A percentile compares a stretch with the other conserved stretches of the same genome.
phyloP scores from a whole-genome alignment of 1,140 invertebrate genomes.

The Microplitis demolitor region DNA sequence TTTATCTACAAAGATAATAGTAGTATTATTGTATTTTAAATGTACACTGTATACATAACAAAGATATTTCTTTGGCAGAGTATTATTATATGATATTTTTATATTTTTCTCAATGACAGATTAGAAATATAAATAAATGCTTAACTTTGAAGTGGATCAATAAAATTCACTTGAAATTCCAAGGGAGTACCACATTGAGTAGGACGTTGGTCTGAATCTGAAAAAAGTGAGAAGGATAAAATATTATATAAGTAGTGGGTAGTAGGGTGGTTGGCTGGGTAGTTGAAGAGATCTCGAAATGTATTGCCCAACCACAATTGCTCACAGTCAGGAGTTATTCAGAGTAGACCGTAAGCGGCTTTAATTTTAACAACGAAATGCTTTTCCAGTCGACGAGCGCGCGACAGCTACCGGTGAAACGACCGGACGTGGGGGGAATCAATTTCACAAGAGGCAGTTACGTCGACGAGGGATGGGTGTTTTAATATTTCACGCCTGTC shows the following conservation, averaged over 20 bases:
- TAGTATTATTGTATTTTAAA: background rate
- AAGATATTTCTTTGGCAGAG: background rate
- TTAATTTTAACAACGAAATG: slow-evolving; percentile 39
- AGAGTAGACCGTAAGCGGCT: slow-evolving; percentile 25
- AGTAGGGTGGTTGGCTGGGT: background rate
- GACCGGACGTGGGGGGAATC: slow-evolving; percentile 35
- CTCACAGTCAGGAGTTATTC: background rate
- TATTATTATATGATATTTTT: background rate
- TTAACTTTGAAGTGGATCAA: background rate
- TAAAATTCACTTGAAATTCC: background rate
- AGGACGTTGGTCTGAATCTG: background rate
- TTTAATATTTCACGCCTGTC: slow-evolving; percentile 40
- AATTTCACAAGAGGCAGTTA: slow-evolving; percentile 35
- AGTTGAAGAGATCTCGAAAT: background rate
- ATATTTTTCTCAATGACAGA: background rate
- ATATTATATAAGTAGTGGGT: background rate
- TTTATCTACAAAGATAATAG: background rate
- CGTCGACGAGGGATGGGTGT: slow-evolving; percentile 35
- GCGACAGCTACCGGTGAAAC: slow-evolving; percentile 22
- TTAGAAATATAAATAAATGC: background rate
- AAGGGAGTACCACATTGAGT: background rate
- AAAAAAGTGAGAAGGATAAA: background rate
- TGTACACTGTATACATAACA: background rate
- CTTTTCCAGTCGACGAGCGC: slow-evolving; percentile 30
- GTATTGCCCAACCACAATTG: slow-evolving; percentile 3